Evolutionary conservation across 2,113 vertebrate genomes (phyloP), one percentile per base, ranked within the genome.

Genomic region (Telmatochromis sp.): DNA sequence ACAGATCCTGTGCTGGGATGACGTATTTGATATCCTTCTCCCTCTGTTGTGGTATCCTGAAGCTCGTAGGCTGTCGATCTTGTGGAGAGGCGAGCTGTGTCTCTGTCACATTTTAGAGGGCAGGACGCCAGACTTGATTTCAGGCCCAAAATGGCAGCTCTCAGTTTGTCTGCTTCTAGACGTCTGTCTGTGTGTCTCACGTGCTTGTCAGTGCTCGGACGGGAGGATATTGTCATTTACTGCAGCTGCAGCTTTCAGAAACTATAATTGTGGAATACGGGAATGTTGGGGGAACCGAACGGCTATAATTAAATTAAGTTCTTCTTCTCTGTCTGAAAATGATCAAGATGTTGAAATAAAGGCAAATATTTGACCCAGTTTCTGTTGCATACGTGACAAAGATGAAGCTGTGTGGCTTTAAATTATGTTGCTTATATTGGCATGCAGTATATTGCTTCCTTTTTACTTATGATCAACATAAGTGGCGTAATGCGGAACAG

Each of bases 91-190:
- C 91, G 75, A 91, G 84, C 91, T 90, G 93, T 89, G 91, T 84
- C 83, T 82, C 45, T 75, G 86, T 94, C 89, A 91, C 73, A 37
- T 90, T 94, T 87, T 58, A 35, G 57, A 87, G 85, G 90, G 87
- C 86, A 81, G 23, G 9, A n/a, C 68, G 91, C 89, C 92, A 95
- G 85, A 90, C 87, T 53, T 78, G 86, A 83, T 57, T 89, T 17
- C 37, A 85, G 89, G 26, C 91, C 86, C 85, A 91, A 85, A 87
- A 93, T 89, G 91, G 84, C 87, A 91, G 85, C 84, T 91, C 91
- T 93, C 87, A 87, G 57, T 94, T 88, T 88, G 87, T 82, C 84
- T 85, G 86, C 45, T 63, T 90, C 68, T 80, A 33, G 37, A 23
- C 81, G 57, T 82, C 37, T 87, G 21, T 86, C 21, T 73, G 70